Conservation (phyloP, 2,797 vertebrate genomes). For the Melanotaenia boesemani region DNA sequence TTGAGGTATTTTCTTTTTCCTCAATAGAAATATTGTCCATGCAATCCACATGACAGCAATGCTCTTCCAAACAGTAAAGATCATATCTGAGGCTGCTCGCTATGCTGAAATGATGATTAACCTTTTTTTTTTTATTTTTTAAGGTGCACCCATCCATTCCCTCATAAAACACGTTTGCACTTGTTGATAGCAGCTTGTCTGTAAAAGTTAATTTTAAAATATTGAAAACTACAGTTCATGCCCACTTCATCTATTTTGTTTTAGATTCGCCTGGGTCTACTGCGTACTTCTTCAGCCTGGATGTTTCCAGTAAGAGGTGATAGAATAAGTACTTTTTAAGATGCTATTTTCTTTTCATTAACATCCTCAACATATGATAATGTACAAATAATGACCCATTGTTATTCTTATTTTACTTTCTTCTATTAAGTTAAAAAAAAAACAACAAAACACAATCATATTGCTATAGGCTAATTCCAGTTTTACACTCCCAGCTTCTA, state of each 20-base stretch:
- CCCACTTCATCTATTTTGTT: background rate
- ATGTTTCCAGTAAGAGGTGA: background rate
- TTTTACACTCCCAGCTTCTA: background rate
- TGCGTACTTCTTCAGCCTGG: background rate
- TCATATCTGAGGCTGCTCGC: constrained; percentile 1
- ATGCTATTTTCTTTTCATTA: background rate
- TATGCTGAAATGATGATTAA: constrained; percentile 16
- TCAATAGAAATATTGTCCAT: background rate
- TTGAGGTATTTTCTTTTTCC: background rate
- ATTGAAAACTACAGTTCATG: constrained; percentile 17
- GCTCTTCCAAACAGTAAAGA: background rate
- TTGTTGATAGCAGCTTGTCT: constrained; percentile 19
- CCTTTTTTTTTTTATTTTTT: constrained; percentile 19
- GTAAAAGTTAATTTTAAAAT: constrained; percentile 11
- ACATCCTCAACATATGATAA: background rate
- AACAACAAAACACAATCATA: background rate
- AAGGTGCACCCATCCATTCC: constrained; percentile 1
- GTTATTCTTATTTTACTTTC: background rate
- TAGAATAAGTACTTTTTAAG: background rate
- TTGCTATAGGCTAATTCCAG: background rate
- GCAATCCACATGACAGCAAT: background rate
- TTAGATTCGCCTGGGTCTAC: background rate
- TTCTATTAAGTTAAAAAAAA: background rate
- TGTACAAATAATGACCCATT: background rate
- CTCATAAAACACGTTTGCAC: constrained; percentile 36